Percentiles rank a stretch among this genome's conserved stretches.
Evolutionary conservation across 2,113 vertebrate species (phyloP).

Genomic region (Numida meleagris): DNA sequence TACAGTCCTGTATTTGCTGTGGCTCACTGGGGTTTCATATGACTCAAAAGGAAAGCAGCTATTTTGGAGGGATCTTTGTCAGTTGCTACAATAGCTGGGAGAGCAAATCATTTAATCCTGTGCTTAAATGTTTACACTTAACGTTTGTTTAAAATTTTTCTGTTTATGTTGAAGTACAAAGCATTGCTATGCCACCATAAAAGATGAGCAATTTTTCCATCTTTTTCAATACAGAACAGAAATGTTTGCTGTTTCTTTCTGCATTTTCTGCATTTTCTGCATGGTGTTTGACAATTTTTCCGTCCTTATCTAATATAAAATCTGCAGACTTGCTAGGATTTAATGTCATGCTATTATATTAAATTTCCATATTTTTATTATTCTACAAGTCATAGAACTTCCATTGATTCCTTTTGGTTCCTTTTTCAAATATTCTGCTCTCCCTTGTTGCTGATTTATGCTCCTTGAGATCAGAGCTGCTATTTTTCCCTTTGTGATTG

Average conservation of each 20-base stretch:
- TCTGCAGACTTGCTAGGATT: not conserved
- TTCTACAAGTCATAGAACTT: not conserved
- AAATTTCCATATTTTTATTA: constrained; percentile 6
- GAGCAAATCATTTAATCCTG: not conserved
- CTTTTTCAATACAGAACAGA: not conserved
- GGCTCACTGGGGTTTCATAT: not conserved
- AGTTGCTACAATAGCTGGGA: not conserved
- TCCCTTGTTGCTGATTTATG: not conserved
- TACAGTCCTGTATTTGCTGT: not conserved
- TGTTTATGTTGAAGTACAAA: not conserved
- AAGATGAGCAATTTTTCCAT: not conserved
- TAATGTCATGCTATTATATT: not conserved
- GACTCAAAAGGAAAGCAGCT: not conserved
- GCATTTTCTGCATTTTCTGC: not conserved
- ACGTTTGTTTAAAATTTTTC: not conserved
- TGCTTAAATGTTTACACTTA: not conserved
- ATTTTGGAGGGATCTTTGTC: not conserved
- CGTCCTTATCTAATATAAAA: not conserved
- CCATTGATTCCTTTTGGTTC: not conserved
- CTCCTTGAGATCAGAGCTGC: not conserved
- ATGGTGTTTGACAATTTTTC: not conserved
- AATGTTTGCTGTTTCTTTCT: constrained; percentile 8
- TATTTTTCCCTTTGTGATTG: not conserved
- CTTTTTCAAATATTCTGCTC: not conserved
- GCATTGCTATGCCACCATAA: not conserved